Percentiles rank a stretch among this genome's conserved stretches.
Conservation (phyloP, 2,113 vertebrate species). For the Serilophus lunatus region DNA sequence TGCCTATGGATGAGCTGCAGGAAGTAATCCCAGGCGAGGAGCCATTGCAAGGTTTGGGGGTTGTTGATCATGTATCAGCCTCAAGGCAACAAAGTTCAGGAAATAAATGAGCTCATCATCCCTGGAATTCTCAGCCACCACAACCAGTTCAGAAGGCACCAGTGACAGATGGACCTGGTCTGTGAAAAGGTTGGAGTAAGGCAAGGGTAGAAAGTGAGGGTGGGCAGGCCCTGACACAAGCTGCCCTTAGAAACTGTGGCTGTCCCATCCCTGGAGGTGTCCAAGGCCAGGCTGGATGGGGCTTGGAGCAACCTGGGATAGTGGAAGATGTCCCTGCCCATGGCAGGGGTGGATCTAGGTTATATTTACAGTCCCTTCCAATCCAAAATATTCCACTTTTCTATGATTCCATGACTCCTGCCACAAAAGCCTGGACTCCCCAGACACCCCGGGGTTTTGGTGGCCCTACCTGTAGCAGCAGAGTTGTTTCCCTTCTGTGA, state of each 20-base stretch:
- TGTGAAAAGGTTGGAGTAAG: not conserved
- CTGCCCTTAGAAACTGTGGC: not conserved
- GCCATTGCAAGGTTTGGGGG: not conserved
- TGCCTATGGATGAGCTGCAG: not conserved
- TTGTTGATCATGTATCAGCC: not conserved
- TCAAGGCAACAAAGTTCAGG: rapidly evolving
- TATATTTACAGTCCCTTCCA: not conserved
- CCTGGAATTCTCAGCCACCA: not conserved
- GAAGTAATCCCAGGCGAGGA: not conserved
- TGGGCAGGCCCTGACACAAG: not conserved
- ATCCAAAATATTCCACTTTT: not conserved
- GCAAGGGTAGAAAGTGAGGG: not conserved
- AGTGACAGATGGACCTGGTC: not conserved
- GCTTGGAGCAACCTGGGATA: not conserved
- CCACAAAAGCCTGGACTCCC: not conserved
- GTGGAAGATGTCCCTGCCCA: not conserved
- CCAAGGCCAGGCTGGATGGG: not conserved
- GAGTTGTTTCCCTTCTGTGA: not conserved
- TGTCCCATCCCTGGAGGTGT: not conserved
- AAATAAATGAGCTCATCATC: not conserved
- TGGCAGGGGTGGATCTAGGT: too few species aligned
- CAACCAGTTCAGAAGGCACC: rapidly evolving
- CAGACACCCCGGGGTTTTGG: rapidly evolving
- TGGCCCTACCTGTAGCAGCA: not conserved
- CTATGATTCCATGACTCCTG: not conserved